Evolutionary conservation across 2,888 invertebrate genomes (phyloP).

Genomic region (Deilephila porcellus): DNA sequence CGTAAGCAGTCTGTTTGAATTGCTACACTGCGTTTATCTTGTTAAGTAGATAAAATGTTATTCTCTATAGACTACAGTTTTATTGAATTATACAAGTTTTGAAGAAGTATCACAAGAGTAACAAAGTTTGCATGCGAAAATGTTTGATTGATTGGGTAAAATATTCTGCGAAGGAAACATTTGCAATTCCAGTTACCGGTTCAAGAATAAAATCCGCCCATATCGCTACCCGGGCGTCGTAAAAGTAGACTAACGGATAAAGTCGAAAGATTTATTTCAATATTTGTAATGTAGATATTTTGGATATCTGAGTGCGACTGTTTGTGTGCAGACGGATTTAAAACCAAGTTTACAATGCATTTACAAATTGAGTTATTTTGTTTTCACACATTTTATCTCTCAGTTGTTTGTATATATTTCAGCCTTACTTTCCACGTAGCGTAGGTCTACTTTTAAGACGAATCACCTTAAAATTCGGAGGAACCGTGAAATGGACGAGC

Average conservation of each 20-base stretch:
- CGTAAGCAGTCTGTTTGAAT: background rate
- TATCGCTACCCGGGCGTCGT: too few relatives aligned
- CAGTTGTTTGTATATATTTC: background rate
- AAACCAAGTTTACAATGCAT: too few relatives aligned
- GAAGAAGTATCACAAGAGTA: background rate
- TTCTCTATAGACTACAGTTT: background rate
- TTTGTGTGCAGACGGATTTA: too few relatives aligned
- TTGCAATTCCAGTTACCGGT: background rate
- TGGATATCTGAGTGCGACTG: too few relatives aligned
- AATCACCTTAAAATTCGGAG: constrained; percentile 6
- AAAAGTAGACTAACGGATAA: too few relatives aligned
- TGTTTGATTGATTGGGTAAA: background rate
- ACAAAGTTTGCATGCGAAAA: background rate
- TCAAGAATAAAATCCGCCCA: too few relatives aligned
- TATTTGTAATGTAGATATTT: too few relatives aligned
- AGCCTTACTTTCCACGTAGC: too few relatives aligned
- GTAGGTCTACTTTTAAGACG: background rate
- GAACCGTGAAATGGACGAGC: constrained; percentile 5
- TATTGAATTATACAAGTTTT: background rate
- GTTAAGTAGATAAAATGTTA: background rate
- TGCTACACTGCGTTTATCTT: background rate
- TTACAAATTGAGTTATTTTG: too few relatives aligned
- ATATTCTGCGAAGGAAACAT: background rate
- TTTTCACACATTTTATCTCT: too few relatives aligned
- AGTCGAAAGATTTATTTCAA: too few relatives aligned